Conservation (phyloP, 2,113 vertebrate genomes). For the Colossoma macropomum region DNA sequence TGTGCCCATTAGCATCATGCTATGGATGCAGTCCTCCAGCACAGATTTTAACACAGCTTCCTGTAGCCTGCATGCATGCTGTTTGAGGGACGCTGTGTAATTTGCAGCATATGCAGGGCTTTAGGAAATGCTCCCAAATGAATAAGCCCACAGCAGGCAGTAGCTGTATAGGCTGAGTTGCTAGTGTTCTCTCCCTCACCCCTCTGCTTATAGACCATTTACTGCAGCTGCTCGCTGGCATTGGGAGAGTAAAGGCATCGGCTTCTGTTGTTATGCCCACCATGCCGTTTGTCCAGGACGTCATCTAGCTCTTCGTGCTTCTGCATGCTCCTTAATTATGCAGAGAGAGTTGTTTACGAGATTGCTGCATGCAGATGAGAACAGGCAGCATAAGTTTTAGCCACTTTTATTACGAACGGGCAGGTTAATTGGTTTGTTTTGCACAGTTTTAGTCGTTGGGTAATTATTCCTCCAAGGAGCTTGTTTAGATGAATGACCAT, state of each 20-base stretch:
- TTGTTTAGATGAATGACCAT: not conserved
- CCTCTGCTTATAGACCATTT: constrained; percentile 13
- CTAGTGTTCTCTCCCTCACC: not conserved
- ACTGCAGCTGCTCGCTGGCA: not conserved
- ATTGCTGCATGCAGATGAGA: constrained; percentile 5
- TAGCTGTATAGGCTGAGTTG: no score
- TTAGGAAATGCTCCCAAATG: not conserved
- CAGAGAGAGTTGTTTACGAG: constrained; percentile 17
- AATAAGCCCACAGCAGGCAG: not conserved
- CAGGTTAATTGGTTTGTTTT: constrained; percentile 16
- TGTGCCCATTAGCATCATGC: no score
- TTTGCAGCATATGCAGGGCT: not conserved
- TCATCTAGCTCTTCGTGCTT: constrained; percentile 12
- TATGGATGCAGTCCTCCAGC: no score
- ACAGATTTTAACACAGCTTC: no score
- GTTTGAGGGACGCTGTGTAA: not conserved
- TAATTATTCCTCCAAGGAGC: not conserved
- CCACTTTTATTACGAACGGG: constrained; percentile 12
- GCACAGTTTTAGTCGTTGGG: not conserved
- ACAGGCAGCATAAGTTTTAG: not conserved
- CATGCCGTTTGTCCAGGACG: not conserved
- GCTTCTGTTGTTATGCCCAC: constrained; percentile 28
- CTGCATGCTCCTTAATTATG: constrained; percentile 25
- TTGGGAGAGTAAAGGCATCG: not conserved
- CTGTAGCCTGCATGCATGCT: not conserved